Evolutionary conservation across 2,888 invertebrate species (phyloP), one percentile per base, ranked within the genome.

Genomic region (Rotaria sp.): DNA sequence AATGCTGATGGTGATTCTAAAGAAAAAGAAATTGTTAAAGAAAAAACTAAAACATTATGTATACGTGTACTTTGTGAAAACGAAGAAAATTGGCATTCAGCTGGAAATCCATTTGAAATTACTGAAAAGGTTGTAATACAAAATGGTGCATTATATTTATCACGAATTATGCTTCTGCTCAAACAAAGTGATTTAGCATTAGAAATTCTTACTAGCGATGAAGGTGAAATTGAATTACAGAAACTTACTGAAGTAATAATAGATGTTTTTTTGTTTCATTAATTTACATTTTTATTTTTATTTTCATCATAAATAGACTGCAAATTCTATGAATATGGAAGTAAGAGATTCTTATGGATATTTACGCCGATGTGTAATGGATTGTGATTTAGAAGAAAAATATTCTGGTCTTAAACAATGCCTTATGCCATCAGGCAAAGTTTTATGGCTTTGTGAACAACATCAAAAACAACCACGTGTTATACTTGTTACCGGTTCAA

Each of bases 31-130:
- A 10, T 30, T 21, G 2, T 11, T 10, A 13, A n/a, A 26, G 55
- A n/a, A 41, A 57, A 84, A 84, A 18, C 24, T 11, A 87, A 88
- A 85, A 88, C 87, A 86, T 90, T 89, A 87, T 89, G 89, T 88
- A 89, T 90, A 50, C 88, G 89, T 87, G 88, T 88, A 10, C 88
- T 90, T 13, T 90, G 90, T 89, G 90, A 90, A 88, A 89, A 90
- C 89, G 90, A 90, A 88, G 89, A 89, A 89, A 75, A 75, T 48
- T 86, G 86, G 86, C 86, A 86, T 84, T 38, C 85, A 30, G 80
- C 85, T 75, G 85, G 84, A 21, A 11, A 4, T 45, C 45, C 80
- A 45, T 80, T 45, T 45, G 80, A 80, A 45, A 67, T 67, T 8
- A 45, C n/a, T 11, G 80, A 80, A 11, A 45, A 80, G n/a, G 4